Percentiles rank a stretch among this genome's conserved stretches.
These are phyloP conservation scores for Drosophila phalerata DNA, from an alignment of 2,888 invertebrate genomes.

Conservation along the genomic window DNA sequence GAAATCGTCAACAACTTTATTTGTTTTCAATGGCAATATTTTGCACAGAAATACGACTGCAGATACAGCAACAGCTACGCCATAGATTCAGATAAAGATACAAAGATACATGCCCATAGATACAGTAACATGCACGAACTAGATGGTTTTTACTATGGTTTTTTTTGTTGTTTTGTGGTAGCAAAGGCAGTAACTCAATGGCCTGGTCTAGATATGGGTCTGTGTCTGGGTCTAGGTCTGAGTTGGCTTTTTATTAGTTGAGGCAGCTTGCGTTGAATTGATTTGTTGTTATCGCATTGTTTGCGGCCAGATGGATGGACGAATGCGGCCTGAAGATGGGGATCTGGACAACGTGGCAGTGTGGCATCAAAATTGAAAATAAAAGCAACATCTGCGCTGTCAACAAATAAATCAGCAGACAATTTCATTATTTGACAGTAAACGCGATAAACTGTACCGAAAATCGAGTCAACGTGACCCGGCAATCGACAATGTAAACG, in stretches of 20 bases:
- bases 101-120: conserved; percentile 1
- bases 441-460: conserved; percentile 79
- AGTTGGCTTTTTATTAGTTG: conserved; percentile 75
- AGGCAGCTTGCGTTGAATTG: conserved; percentile 80
- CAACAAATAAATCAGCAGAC: conserved; percentile 81
- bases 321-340: conserved; percentile 28
- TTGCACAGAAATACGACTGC: conserved; percentile 44
- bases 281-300: conserved; percentile 81
- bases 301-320: conserved; percentile 71
- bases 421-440: conserved; percentile 82
- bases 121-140: conserved; percentile 54
- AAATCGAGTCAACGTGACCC: conserved; percentile 70
- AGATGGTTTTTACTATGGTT: conserved; percentile 48
- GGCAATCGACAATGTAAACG: conserved; percentile 27
- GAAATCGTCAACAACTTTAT: conserved; percentile 80
- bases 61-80: conserved; percentile 2
- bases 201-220: background rate
- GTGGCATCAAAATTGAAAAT: conserved; percentile 78
- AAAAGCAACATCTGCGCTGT: conserved; percentile 80
- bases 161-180: conserved; percentile 7
- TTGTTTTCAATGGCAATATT: conserved; percentile 81
- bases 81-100: conserved; percentile 8
- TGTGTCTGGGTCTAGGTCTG: background rate
- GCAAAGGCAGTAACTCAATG: conserved; percentile 11
- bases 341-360: conserved; percentile 21